phyloP scores from a whole-genome alignment of 1,140 invertebrate species.

The Helicoverpa armigera region DNA sequence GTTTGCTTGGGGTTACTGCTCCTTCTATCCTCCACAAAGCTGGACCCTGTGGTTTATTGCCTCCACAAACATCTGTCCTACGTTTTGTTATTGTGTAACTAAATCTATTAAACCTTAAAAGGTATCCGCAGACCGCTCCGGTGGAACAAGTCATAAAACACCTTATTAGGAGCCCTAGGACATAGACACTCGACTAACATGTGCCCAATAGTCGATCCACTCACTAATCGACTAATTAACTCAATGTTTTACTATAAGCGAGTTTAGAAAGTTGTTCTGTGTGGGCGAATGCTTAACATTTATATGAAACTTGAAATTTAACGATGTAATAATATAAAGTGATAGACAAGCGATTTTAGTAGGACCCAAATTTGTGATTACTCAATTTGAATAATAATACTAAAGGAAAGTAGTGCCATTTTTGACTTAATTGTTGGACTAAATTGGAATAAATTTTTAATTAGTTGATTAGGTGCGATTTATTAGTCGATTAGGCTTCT shows the following conservation, averaged over 20 bases:
- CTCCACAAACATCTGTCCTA: constrained; percentile 33
- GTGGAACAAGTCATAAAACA: constrained; percentile 45
- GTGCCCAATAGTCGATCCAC: constrained; percentile 39
- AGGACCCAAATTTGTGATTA: constrained; percentile 30
- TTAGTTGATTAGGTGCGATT: constrained; percentile 25
- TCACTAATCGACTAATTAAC: constrained; percentile 51
- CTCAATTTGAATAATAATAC: constrained; percentile 44
- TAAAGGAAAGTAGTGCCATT: constrained; percentile 11
- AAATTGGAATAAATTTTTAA: constrained; percentile 3
- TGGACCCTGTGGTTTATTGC: constrained; percentile 36
- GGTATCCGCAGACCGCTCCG: not conserved
- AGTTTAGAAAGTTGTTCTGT: constrained; percentile 49
- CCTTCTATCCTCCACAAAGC: constrained; percentile 21
- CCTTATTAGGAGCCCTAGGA: constrained; percentile 29
- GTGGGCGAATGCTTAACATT: constrained; percentile 46
- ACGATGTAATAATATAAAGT: constrained; percentile 43
- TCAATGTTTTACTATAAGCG: constrained; percentile 44
- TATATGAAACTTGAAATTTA: constrained; percentile 49
- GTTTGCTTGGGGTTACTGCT: constrained; percentile 31
- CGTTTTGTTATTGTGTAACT: constrained; percentile 42
- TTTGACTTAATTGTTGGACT: not conserved
- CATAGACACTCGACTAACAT: constrained; percentile 38
- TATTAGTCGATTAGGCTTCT: constrained; percentile 28
- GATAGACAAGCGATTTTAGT: constrained; percentile 22
- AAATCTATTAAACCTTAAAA: constrained; percentile 42